A percentile compares a stretch with the other conserved stretches of the same genome.
Evolutionary conservation across 2,888 invertebrate species (phyloP).

Genomic region (Alcis repandata): DNA sequence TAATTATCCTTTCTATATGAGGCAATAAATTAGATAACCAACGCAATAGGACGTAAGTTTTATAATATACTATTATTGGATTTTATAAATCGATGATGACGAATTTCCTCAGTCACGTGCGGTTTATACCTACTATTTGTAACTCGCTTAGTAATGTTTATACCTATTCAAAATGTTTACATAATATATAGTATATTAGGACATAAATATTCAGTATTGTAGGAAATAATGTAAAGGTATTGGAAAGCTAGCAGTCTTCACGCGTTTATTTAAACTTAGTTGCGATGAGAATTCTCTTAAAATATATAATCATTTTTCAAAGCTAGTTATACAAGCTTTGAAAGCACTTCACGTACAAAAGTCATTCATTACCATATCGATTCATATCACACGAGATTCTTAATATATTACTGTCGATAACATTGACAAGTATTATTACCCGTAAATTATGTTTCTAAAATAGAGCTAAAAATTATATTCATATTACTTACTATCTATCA

Average conservation of each 20-base stretch:
- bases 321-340: conserved; percentile 47
- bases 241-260: conserved; percentile 38
- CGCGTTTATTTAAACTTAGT: conserved; percentile 27
- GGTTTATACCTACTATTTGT: conserved; percentile 57
- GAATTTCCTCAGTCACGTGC: conserved; percentile 55
- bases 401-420: conserved; percentile 81
- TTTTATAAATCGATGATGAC: conserved; percentile 63
- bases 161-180: conserved; percentile 49
- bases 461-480: conserved; percentile 1
- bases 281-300: conserved; percentile 1
- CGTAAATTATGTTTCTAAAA: conserved; percentile 31
- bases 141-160: conserved; percentile 64
- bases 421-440: conserved; percentile 45
- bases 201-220: conserved; percentile 62
- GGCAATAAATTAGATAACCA: conserved; percentile 74
- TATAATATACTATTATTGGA: conserved; percentile 57
- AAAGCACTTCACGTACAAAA: conserved; percentile 72
- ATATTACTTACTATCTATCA: background rate
- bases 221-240: conserved; percentile 46
- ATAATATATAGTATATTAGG: conserved; percentile 1
- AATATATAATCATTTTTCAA: conserved; percentile 25
- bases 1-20: conserved; percentile 64
- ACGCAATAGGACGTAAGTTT: conserved; percentile 66
- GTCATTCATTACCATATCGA: conserved; percentile 81
- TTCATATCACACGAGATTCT: conserved; percentile 55